A percentile compares a stretch with the other conserved stretches of the same genome.
phyloP scores from a whole-genome alignment of 2,888 invertebrate genomes.

The Cephus pulcher region DNA sequence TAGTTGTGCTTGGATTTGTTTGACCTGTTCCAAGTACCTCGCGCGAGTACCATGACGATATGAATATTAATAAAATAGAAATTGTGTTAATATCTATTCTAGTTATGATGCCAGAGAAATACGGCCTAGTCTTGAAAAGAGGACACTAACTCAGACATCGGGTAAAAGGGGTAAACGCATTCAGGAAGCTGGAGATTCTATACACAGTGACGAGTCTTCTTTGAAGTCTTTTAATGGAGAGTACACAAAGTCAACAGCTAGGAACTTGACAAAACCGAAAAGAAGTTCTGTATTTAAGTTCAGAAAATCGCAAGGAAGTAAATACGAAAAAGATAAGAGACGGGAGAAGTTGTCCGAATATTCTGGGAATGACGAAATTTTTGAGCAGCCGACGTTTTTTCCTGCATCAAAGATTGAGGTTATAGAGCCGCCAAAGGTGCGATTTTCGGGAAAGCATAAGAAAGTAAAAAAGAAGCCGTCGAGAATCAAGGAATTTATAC shows the following conservation, averaged over 20 bases:
- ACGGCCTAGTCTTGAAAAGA: neutral
- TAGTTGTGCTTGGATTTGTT: neutral
- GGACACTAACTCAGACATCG: neutral
- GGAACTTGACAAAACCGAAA: neutral
- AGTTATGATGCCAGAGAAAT: neutral
- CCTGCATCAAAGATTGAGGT: neutral
- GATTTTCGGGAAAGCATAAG: neutral
- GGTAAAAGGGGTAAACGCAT: neutral
- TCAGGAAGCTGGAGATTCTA: neutral
- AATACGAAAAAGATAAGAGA: neutral
- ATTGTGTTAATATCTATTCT: neutral
- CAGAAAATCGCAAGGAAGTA: neutral
- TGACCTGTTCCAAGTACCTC: neutral
- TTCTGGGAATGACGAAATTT: neutral
- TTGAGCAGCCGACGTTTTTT: neutral
- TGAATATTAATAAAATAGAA: neutral
- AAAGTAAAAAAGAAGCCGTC: neutral
- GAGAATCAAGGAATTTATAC: neutral
- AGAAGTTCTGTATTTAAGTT: neutral
- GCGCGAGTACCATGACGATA: neutral
- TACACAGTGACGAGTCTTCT: neutral
- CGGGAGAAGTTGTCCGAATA: neutral
- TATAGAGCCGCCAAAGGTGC: neutral
- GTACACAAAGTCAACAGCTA: neutral
- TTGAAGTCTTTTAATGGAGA: neutral